Percentiles rank a stretch among this genome's conserved stretches.
Evolutionary conservation across 2,797 vertebrate species (phyloP).

Genomic region (Sebastes diploproa): DNA sequence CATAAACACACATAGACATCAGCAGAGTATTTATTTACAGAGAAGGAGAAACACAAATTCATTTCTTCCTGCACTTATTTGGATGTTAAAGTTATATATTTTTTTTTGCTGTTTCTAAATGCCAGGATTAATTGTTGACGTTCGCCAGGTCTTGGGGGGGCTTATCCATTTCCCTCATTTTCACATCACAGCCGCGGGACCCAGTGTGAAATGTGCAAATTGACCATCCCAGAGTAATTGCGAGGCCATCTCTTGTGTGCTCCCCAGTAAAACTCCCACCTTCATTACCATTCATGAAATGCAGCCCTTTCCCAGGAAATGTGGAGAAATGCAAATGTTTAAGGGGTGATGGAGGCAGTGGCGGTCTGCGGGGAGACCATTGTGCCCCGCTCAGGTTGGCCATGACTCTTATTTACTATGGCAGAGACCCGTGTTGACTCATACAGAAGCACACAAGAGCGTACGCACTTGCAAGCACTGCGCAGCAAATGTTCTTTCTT

Average conservation of each 20-base stretch:
- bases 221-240: constrained; percentile 81
- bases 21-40: constrained; percentile 47
- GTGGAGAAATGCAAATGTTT: constrained; percentile 83
- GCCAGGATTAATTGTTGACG: constrained; percentile 76
- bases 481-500: constrained; percentile 34
- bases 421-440: constrained; percentile 73
- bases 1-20: constrained; percentile 50
- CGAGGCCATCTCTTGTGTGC: constrained; percentile 76
- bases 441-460: constrained; percentile 53
- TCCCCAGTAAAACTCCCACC: constrained; percentile 79
- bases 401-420: constrained; percentile 82
- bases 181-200: constrained; percentile 77
- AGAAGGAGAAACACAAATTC: constrained; percentile 8
- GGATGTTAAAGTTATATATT: constrained; percentile 57
- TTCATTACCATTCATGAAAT: constrained; percentile 88
- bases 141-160: constrained; percentile 69
- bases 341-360: constrained; percentile 64
- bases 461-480: constrained; percentile 37
- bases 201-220: constrained; percentile 78
- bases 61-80: constrained; percentile 55
- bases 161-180: constrained; percentile 81
- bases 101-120: constrained; percentile 65
- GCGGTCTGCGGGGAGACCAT: constrained; percentile 75
- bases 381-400: constrained; percentile 77
- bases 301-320: constrained; percentile 79